Evolutionary conservation across 2,113 vertebrate genomes (phyloP).

Genomic region (Plectropomus leopardus): DNA sequence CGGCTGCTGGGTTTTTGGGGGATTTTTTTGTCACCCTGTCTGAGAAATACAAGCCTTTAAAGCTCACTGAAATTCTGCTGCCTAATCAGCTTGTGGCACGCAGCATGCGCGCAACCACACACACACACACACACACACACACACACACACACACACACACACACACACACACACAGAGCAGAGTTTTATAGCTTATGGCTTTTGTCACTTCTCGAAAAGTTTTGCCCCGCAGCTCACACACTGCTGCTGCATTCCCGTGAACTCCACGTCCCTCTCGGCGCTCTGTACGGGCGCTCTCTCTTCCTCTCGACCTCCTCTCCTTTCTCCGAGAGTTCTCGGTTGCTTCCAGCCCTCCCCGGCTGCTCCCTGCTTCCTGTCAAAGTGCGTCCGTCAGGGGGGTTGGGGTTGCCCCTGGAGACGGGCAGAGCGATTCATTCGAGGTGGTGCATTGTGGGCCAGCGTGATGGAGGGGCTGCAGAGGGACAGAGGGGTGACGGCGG

Average conservation of each 20-base stretch:
- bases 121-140: neutral
- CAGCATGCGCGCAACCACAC: neutral
- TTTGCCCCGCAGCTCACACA: conserved; percentile 22
- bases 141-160: neutral
- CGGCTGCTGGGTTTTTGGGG: no score
- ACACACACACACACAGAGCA: neutral
- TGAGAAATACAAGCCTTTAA: conserved; percentile 22
- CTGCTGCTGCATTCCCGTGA: conserved; percentile 37
- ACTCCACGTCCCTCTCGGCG: conserved; percentile 46
- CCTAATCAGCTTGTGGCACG: conserved; percentile 33
- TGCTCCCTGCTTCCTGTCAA: conserved; percentile 70
- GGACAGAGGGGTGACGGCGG: conserved; percentile 5
- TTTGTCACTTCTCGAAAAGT: conserved; percentile 34
- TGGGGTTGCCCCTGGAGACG: conserved; percentile 78
- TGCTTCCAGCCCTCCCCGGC: conserved; percentile 45
- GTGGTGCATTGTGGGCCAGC: conserved; percentile 63
- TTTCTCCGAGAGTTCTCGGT: conserved; percentile 36
- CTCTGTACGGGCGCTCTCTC: conserved; percentile 51
- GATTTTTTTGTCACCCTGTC: neutral
- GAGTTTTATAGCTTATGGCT: conserved; percentile 4
- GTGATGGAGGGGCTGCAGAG: conserved; percentile 43
- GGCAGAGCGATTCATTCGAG: conserved; percentile 66
- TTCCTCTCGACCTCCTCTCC: conserved; percentile 31
- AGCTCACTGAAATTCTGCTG: conserved; percentile 17
- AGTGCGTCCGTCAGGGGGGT: conserved; percentile 59